Percentiles rank a stretch among this genome's conserved stretches.
These are phyloP conservation scores for Solenodon paradoxus DNA, from an alignment of 2,113 vertebrate species.

Conservation along the genomic window DNA sequence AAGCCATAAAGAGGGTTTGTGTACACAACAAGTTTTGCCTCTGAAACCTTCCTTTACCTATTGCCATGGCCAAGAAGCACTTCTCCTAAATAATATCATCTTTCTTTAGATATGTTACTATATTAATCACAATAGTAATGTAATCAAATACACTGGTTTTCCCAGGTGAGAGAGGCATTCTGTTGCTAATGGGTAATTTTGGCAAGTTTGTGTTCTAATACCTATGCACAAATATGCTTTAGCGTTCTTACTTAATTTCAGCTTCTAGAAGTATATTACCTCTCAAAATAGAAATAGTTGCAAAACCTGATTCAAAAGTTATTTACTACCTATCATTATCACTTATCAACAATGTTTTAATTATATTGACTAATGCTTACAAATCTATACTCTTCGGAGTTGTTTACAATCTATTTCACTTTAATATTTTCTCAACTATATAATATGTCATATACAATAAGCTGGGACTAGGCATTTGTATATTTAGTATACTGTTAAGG, in stretches of 20 bases:
- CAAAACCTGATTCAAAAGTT: not conserved
- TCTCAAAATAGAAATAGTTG: not conserved
- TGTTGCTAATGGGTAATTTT: not conserved
- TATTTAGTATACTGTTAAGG: not conserved
- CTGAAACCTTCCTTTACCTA: not conserved
- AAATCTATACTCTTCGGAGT: not conserved
- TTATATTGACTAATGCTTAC: not conserved
- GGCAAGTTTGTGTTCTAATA: not conserved
- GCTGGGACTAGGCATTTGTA: not conserved
- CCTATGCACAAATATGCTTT: not conserved
- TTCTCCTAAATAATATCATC: not conserved
- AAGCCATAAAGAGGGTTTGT: rapidly evolving
- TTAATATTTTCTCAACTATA: not conserved
- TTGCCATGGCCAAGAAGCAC: not conserved
- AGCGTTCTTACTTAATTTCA: not conserved
- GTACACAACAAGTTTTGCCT: not conserved
- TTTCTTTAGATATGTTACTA: not conserved
- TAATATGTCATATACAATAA: not conserved
- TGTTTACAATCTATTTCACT: not conserved
- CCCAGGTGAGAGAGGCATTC: not conserved
- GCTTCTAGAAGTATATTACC: not conserved
- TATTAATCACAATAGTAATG: too few species aligned
- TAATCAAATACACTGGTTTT: too few species aligned
- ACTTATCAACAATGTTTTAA: not conserved
- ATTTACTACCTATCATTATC: not conserved